Percentiles rank a stretch among this genome's conserved stretches.
phyloP scores from a whole-genome alignment of 2,797 vertebrate genomes.

The Molothrus aeneus region DNA sequence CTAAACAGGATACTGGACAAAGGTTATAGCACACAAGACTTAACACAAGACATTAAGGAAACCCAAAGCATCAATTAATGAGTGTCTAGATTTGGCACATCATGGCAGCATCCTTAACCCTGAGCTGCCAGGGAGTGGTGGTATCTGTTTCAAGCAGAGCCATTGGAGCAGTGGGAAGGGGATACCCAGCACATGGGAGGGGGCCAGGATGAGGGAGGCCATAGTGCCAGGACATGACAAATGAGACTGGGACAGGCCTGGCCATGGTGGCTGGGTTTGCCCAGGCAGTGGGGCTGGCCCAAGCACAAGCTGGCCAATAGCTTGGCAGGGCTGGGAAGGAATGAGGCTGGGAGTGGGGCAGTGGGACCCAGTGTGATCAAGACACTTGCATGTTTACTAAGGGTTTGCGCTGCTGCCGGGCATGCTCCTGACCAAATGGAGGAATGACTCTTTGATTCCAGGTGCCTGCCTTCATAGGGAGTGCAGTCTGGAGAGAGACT shows the following conservation, averaged over 20 bases:
- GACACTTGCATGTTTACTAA: background rate
- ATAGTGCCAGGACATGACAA: background rate
- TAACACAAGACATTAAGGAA: background rate
- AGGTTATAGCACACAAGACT: background rate
- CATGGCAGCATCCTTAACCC: background rate
- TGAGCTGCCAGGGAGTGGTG: background rate
- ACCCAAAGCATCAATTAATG: background rate
- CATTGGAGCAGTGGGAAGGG: background rate
- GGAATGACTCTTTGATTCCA: background rate
- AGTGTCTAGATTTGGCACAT: background rate
- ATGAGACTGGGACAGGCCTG: background rate
- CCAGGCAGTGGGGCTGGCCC: background rate
- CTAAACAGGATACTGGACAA: background rate
- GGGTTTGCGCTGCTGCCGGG: background rate
- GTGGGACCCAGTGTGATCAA: background rate
- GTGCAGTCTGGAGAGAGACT: background rate
- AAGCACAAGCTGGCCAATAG: accelerated
- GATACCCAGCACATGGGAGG: accelerated
- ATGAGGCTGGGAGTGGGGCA: accelerated
- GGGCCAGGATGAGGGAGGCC: accelerated
- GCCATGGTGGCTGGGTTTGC: background rate
- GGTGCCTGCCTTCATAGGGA: background rate
- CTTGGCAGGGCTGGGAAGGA: background rate
- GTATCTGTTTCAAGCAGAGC: accelerated
- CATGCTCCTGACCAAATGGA: accelerated